Evolutionary conservation across 2,888 invertebrate genomes (phyloP), one percentile per base, ranked within the genome.

Genomic region (Nebria salina): DNA sequence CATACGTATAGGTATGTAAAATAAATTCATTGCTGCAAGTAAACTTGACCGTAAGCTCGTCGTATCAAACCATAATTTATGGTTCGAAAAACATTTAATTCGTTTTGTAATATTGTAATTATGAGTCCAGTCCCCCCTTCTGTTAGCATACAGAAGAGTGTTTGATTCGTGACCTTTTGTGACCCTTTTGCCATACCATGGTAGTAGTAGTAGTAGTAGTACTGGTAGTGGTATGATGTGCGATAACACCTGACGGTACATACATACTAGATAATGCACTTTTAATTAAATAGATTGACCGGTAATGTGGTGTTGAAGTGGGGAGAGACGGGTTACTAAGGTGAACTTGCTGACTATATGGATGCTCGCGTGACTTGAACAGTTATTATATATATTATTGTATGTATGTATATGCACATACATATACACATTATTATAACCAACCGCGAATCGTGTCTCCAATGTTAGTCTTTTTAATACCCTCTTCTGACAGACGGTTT

Each of bases 331-430:
- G 43, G 43, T 9, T 43, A 8, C 43, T 6, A 15, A 25, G 26
- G 34, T 72, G 72, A 25, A 72, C 72, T 13, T 34, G 20, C 13
- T 25, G 72, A 26, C 26, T 25, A 64, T 26, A 65, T 25, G 9
- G 54, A 26, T 8, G 43, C 9, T 75, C 25, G 75, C 75, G 75
- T 75, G 75, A 75, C 75, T 54, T 20, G 64, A 34, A 75, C 64
- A 65, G 65, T 75, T 75, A 75, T 43, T 20, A 20, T 20, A 20
- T 20, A 20, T 20, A 20, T 20, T 20, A 20, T 20, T 20, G 20
- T 20, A 20, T 20, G 20, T 20, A 20, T 20, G 20, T 43, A 43
- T 43, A 6, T 8, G 43, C 9, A 6, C 6, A 13, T 66, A 66
- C 11, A 66, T 66, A 66, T n/a, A 25, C 11, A 66, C n/a, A 66